These are phyloP conservation scores for Ricordea florida DNA, from an alignment of 92 coral and sea anemone species.

Conservation along the genomic window DNA sequence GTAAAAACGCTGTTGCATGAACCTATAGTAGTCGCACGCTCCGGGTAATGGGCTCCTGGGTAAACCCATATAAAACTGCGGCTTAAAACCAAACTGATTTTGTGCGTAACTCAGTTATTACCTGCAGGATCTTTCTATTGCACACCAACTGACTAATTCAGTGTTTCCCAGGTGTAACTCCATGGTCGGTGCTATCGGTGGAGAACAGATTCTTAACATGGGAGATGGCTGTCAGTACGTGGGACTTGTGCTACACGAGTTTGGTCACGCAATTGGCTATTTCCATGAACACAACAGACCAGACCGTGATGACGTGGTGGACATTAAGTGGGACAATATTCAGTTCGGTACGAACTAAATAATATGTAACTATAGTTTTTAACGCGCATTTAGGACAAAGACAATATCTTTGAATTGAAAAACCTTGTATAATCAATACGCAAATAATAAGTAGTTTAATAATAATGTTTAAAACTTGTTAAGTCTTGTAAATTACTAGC, in stretches of 20 bases:
- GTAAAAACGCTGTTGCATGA: no score
- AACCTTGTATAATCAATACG: no score
- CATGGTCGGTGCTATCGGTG: constrained; percentile 80
- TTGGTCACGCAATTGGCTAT: constrained; percentile 88
- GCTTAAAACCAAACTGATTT: no score
- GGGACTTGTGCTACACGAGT: constrained; percentile 82
- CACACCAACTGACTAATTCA: background rate
- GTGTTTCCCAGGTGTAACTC: constrained; percentile 66
- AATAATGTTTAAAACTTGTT: no score
- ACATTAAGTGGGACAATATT: constrained; percentile 78
- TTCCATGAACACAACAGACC: constrained; percentile 89
- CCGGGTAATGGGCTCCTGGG: no score
- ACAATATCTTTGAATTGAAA: no score
- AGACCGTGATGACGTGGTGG: constrained; percentile 74
- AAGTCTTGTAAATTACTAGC: no score
- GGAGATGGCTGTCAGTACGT: constrained; percentile 83
- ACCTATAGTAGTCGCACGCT: no score
- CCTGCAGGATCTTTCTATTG: background rate
- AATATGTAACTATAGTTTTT: background rate
- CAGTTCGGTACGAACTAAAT: constrained; percentile 44
- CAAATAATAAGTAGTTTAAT: no score
- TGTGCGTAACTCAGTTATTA: background rate
- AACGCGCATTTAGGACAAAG: background rate
- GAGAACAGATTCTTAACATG: constrained; percentile 83
- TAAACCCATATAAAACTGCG: no score